Evolutionary conservation across 2,888 invertebrate genomes (phyloP).

Genomic region (Euclidia mi): DNA sequence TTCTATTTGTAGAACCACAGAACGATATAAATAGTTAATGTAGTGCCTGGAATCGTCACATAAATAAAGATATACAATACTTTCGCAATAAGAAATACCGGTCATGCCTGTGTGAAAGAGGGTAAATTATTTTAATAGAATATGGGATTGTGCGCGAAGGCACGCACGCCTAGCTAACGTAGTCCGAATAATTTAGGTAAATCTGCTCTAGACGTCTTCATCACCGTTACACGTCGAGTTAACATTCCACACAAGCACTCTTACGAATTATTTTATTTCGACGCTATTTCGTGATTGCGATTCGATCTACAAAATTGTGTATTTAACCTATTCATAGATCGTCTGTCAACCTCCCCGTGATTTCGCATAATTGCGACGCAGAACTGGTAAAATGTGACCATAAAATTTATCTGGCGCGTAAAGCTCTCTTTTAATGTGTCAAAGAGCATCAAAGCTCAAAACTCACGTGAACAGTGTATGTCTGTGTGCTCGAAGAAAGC

Average conservation of each 20-base stretch:
- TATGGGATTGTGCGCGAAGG: conserved; percentile 65
- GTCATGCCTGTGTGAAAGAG: conserved; percentile 16
- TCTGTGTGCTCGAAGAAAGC: conserved; percentile 76
- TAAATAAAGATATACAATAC: background rate
- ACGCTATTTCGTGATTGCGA: conserved; percentile 75
- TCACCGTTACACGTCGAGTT: conserved; percentile 80
- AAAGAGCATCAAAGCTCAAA: conserved; percentile 71
- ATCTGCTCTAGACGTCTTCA: conserved; percentile 77
- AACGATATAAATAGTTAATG: too few relatives aligned
- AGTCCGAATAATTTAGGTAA: conserved; percentile 86
- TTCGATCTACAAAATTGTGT: conserved; percentile 64
- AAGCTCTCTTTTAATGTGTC: conserved; percentile 68
- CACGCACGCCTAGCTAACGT: conserved; percentile 76
- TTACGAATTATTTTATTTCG: conserved; percentile 82
- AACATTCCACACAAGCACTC: conserved; percentile 74
- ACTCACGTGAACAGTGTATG: conserved; percentile 71
- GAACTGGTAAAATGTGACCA: conserved; percentile 38
- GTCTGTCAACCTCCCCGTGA: conserved; percentile 56
- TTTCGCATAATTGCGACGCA: conserved; percentile 53
- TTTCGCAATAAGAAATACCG: conserved; percentile 4
- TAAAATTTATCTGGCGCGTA: conserved; percentile 58
- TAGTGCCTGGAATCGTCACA: too few relatives aligned
- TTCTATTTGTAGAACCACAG: too few relatives aligned
- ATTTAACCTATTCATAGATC: background rate
- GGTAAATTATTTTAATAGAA: conserved; percentile 39